Base-by-base conservation (phyloP, 1,140 invertebrate genomes). In the Maconellicoccus hirsutus region DNA sequence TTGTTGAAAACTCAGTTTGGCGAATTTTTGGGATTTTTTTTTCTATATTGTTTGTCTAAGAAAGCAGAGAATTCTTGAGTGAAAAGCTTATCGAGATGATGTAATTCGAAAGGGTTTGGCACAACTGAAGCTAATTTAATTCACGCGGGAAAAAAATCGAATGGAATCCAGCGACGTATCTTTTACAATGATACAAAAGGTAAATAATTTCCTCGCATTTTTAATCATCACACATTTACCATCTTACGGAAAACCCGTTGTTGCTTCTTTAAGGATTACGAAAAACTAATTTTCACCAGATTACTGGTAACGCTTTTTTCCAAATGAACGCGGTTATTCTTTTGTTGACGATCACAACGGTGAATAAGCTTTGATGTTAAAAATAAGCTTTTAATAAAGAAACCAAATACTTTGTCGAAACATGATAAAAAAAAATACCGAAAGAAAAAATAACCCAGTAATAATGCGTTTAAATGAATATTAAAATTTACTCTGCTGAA, bases 331-430 rank as follows among this genome's bases (percentile, higher is more conserved):
- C 42, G 42, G n/a, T 33, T 52, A 52, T 52, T 52, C 42, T 52
- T 52, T 52, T 52, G 42, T 52, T 52, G 42, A 52, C 42, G 42
- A 52, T 52, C 12, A 19, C 42, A 19, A 19, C 42, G n/a, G n/a
- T 52, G 42, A 52, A 52, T 52, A 19, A 52, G 42, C 42, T 52
- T 52, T 52, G 42, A 52, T 52, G 42, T 52, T 52, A 52, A 52
- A 52, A 52, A 52, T 52, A 52, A 52, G 42, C 42, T 52, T 52
- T 52, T 52, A 52, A 52, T 52, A 52, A 52, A 52, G 42, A 19
- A 16, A 52, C 42, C 42, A 19, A 52, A 52, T 52, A 52, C 42
- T 14, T 52, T 19, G 42, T 19, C 42, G 42, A 52, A 52, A 19
- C 29, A 33, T 16, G 42, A 52, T 52, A 16, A 3, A 16, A 52